phyloP scores from a whole-genome alignment of 2,113 vertebrate species.

The Silurus glanis region DNA sequence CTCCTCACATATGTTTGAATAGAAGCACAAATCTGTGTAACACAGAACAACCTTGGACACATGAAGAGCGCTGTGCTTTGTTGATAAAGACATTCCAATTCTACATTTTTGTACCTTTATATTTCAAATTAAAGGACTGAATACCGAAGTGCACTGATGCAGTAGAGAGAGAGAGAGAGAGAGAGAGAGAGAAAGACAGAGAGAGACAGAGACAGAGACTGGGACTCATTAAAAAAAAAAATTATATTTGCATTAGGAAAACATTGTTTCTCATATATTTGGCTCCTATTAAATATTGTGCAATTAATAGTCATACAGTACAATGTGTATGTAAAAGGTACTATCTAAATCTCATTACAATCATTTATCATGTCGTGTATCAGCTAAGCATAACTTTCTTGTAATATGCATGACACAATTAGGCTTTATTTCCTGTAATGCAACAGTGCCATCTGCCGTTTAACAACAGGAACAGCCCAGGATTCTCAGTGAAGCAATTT shows the following conservation, averaged over 20 bases:
- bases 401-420: neutral
- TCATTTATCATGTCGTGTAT: neutral
- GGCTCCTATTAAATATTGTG: neutral
- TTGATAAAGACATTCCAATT: slow-evolving; percentile 44
- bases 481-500: neutral
- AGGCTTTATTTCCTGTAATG: neutral
- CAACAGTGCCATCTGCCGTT: slow-evolving; percentile 40
- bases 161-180: neutral
- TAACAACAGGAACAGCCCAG: neutral
- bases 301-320: neutral
- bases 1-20: slow-evolving; percentile 41
- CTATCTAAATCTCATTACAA: neutral
- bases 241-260: neutral
- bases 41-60: slow-evolving; percentile 47
- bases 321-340: neutral
- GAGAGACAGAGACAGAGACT: neutral
- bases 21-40: slow-evolving; percentile 42
- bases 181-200: neutral
- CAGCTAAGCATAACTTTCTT: neutral
- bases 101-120: slow-evolving; percentile 31
- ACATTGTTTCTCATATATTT: neutral
- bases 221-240: neutral
- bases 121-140: slow-evolving; percentile 43
- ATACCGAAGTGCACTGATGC: neutral
- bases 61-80: slow-evolving; percentile 29